A percentile compares a stretch with the other conserved stretches of the same genome.
Evolutionary conservation across 2,113 vertebrate species (phyloP).

Genomic region (Hippolais icterina): DNA sequence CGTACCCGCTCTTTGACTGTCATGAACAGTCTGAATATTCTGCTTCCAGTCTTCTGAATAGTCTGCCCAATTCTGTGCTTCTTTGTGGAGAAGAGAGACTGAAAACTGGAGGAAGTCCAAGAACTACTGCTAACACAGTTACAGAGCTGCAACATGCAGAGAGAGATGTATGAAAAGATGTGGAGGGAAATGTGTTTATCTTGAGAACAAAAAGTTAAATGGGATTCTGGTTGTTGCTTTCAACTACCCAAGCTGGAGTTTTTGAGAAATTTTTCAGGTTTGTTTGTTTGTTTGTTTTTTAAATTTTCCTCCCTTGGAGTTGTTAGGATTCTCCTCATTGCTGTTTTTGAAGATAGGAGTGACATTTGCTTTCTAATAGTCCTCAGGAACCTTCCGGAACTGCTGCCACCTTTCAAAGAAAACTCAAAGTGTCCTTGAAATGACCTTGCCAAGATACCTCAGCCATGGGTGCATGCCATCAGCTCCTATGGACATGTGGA

Average conservation of each 20-base stretch:
- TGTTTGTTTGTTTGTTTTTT: no score
- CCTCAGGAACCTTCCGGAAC: not conserved
- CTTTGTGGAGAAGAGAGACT: not conserved
- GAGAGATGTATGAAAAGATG: not conserved
- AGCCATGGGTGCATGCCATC: rapidly evolving
- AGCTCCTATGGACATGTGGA: not conserved
- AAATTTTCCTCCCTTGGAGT: not conserved
- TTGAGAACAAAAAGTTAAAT: not conserved
- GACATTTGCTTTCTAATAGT: not conserved
- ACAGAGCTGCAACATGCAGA: not conserved
- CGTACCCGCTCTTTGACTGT: not conserved
- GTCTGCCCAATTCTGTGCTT: not conserved
- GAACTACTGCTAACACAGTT: not conserved
- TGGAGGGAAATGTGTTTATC: not conserved
- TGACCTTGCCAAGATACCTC: not conserved
- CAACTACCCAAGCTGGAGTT: not conserved
- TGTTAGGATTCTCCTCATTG: not conserved
- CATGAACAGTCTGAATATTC: not conserved
- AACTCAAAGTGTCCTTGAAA: not conserved
- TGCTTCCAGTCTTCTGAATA: not conserved
- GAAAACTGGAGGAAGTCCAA: not conserved
- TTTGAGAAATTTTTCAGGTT: not conserved
- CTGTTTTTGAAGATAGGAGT: not conserved
- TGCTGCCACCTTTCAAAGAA: not conserved
- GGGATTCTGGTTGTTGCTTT: not conserved